Percentiles rank a stretch among this genome's conserved stretches.
Evolutionary conservation across 2,113 vertebrate genomes (phyloP).

Genomic region (Lontra canadensis): DNA sequence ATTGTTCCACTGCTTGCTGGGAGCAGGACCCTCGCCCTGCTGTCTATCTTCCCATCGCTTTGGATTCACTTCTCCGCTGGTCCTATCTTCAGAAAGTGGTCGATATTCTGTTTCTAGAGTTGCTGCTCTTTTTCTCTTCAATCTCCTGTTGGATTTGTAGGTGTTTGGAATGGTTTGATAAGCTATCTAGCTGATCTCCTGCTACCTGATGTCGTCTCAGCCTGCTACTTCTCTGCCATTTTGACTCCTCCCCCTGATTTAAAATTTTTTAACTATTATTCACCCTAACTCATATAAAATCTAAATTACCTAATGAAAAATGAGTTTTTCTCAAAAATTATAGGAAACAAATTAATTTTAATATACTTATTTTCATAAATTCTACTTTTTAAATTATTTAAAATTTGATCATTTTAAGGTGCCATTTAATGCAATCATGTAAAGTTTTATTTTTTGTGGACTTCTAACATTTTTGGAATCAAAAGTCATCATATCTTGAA

Average conservation of each 20-base stretch:
- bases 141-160: too few relatives aligned
- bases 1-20: too few relatives aligned
- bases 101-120: too few relatives aligned
- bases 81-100: too few relatives aligned
- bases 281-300: background rate
- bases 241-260: background rate
- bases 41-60: too few relatives aligned
- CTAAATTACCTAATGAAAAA: background rate
- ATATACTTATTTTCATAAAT: background rate
- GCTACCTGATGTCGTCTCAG: too few relatives aligned
- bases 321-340: background rate
- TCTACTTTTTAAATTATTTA: background rate
- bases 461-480: background rate
- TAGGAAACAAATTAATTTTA: background rate
- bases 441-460: slow-evolving; percentile 13
- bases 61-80: too few relatives aligned
- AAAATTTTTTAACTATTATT: background rate
- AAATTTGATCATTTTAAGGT: background rate
- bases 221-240: too few relatives aligned
- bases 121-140: too few relatives aligned
- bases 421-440: background rate
- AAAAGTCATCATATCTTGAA: background rate
- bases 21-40: too few relatives aligned
- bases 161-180: too few relatives aligned
- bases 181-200: too few relatives aligned